Evolutionary conservation across 2,888 invertebrate genomes (phyloP).

Genomic region (Mechanitis mazaeus): DNA sequence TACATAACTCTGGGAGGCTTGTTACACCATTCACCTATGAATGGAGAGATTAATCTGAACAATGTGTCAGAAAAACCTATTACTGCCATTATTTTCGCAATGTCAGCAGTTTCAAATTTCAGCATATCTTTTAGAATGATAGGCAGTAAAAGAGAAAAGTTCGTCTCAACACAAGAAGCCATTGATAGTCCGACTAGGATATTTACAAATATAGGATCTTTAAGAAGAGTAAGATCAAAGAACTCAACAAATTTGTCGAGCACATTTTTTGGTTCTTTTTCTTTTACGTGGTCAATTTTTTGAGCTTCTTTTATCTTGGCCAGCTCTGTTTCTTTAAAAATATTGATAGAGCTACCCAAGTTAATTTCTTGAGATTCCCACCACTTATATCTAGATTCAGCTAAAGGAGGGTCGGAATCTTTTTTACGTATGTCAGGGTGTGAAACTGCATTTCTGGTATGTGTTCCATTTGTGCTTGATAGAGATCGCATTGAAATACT

Average conservation of each 20-base stretch:
- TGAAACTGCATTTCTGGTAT: slow-evolving; percentile 60
- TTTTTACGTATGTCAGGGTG: slow-evolving; percentile 61
- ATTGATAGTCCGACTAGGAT: slow-evolving; percentile 81
- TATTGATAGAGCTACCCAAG: slow-evolving; percentile 78
- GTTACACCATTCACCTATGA: slow-evolving; percentile 79
- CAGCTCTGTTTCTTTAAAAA: slow-evolving; percentile 64
- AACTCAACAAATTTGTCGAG: slow-evolving; percentile 62
- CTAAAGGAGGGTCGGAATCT: slow-evolving; percentile 40
- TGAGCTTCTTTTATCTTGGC: slow-evolving; percentile 32
- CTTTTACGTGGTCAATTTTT: slow-evolving; percentile 37
- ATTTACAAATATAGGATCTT: slow-evolving; percentile 81
- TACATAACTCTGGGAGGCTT: slow-evolving; percentile 80
- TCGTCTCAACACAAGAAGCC: slow-evolving; percentile 82
- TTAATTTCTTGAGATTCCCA: slow-evolving; percentile 77
- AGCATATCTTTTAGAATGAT: slow-evolving; percentile 81
- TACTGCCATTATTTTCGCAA: slow-evolving; percentile 79
- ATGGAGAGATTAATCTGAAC: slow-evolving; percentile 79
- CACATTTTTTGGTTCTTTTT: slow-evolving; percentile 40
- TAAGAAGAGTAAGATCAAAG: slow-evolving; percentile 81
- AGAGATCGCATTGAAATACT: slow-evolving; percentile 64
- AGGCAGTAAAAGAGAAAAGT: slow-evolving; percentile 80
- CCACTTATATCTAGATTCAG: slow-evolving; percentile 66
- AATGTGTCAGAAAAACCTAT: slow-evolving; percentile 77
- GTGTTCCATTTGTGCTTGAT: slow-evolving; percentile 43
- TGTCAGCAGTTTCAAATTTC: slow-evolving; percentile 73